A percentile compares a stretch with the other conserved stretches of the same genome.
phyloP scores from a whole-genome alignment of 2,888 invertebrate species.

The Caradrina kadenii region DNA sequence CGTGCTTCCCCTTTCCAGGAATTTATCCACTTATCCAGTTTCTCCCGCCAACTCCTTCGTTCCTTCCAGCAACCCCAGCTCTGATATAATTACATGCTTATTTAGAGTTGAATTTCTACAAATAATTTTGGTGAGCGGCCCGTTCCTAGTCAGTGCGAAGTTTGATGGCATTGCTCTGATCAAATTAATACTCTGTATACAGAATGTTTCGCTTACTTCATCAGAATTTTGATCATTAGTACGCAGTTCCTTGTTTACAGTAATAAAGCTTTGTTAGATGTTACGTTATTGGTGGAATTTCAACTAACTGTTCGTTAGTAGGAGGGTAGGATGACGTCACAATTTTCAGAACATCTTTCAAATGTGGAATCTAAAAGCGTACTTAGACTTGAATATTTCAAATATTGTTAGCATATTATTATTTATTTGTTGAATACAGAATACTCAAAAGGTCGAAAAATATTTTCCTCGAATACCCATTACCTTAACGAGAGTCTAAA shows the following conservation, averaged over 20 bases:
- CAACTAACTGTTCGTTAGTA: constrained; percentile 30
- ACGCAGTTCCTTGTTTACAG: constrained; percentile 68
- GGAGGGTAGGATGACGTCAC: constrained; percentile 7
- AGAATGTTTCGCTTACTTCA: constrained; percentile 67
- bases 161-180: constrained; percentile 78
- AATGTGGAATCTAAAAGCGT: not conserved
- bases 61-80: too few species aligned
- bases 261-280: constrained; percentile 64
- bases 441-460: constrained; percentile 2
- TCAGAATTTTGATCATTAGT: constrained; percentile 79
- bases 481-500: constrained; percentile 10
- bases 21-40: too few species aligned
- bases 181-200: constrained; percentile 75
- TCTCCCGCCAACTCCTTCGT: too few species aligned
- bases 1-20: too few species aligned
- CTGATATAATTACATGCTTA: not conserved
- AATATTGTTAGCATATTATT: not conserved
- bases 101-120: constrained; percentile 25
- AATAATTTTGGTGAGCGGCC: constrained; percentile 8
- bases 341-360: not conserved
- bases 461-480: constrained; percentile 11
- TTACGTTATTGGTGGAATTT: constrained; percentile 29
- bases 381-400: not conserved
- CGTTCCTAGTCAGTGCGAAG: constrained; percentile 62
- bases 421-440: not conserved